Base-by-base conservation (phyloP, 2,113 vertebrate species). In the Catharus bicknelli region DNA sequence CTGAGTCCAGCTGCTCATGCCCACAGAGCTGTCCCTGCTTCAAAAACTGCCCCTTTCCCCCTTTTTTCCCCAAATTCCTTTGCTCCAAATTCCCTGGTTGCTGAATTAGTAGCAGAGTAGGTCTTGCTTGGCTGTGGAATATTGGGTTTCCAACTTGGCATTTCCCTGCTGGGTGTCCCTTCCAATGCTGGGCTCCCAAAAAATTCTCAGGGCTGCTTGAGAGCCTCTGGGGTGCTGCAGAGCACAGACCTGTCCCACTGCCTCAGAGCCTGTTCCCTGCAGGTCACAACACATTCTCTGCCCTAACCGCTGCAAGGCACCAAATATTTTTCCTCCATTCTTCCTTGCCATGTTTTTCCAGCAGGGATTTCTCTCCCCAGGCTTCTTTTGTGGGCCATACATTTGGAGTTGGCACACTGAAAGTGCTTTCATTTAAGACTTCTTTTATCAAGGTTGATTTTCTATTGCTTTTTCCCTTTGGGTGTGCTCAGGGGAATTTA, bases 371-470 rank as follows among this genome's bases (percentile, higher is more conserved):
- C 48, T 62, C 82, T 88, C 19, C 3, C 26, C 13, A 16, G 22
- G 8, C 55, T 79, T 26, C 8, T 76, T 66, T 40, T 40, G 50
- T 2, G 3, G 51, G 48, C 32, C 2, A 2, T 84, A 16, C 43
- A 15, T 84, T 79, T 88, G 32, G 29, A 38, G 51, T 55, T 73
- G 86, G 64, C 69, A 55, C 5, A 5, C 20, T 4, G 2, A 34
- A 93, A 90, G 53, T 38, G 34, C 79, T 96, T 94, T 84, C 32
- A 42, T 78, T 93, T 87, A 92, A 74, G 62, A 43, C 30, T 18
- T 70, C 76, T 89, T 68, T 95, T 77, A 83, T 90, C 53, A 30
- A 58, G 50, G 45, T 83, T 5, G 9, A 38, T 80, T 88, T 96
- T 66, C 73, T 87, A 48, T 90, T 85, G 59, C 72, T 78, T 86